Percentiles rank a stretch among this genome's conserved stretches.
Evolutionary conservation across 2,113 vertebrate species (phyloP).

Genomic region (Poeciliopsis occidentalis): DNA sequence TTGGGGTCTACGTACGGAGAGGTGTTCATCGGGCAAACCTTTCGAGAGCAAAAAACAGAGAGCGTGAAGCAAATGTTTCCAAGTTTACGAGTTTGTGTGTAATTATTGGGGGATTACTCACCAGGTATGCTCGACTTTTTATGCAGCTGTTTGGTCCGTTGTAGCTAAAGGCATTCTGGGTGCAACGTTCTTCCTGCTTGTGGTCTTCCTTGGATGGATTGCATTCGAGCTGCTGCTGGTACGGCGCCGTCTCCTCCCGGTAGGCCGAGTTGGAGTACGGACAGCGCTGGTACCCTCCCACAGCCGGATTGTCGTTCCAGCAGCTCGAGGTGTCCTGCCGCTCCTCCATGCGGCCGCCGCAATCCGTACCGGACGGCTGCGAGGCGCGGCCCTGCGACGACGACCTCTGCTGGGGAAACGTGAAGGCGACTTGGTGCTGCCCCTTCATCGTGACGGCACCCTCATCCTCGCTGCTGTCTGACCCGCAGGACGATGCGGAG

Average conservation of each 20-base stretch:
- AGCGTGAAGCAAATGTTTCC: no score
- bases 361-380: conserved; percentile 66
- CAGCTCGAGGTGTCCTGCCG: conserved; percentile 74
- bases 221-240: conserved; percentile 75
- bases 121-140: conserved; percentile 89
- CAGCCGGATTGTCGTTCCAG: conserved; percentile 70
- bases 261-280: conserved; percentile 78
- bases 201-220: conserved; percentile 48
- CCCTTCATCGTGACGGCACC: conserved; percentile 79
- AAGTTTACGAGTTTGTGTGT: neutral
- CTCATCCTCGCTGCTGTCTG: conserved; percentile 92
- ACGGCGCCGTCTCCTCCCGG: conserved; percentile 77
- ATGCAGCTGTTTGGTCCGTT: conserved; percentile 65
- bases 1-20: conserved; percentile 90
- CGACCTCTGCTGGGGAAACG: conserved; percentile 80
- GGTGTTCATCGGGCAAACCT: conserved; percentile 96
- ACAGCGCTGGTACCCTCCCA: conserved; percentile 68
- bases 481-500: conserved; percentile 72
- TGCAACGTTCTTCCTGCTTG: conserved; percentile 17
- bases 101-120: conserved; percentile 65
- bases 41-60: neutral
- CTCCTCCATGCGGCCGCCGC: conserved; percentile 66
- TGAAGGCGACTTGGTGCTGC: conserved; percentile 85
- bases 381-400: conserved; percentile 65
- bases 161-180: conserved; percentile 27